A percentile compares a stretch with the other conserved stretches of the same genome.
These are phyloP conservation scores for Mastigias papua DNA, from an alignment of 30 jellyfish, hydroid and myxozoan species.

Conservation along the genomic window DNA sequence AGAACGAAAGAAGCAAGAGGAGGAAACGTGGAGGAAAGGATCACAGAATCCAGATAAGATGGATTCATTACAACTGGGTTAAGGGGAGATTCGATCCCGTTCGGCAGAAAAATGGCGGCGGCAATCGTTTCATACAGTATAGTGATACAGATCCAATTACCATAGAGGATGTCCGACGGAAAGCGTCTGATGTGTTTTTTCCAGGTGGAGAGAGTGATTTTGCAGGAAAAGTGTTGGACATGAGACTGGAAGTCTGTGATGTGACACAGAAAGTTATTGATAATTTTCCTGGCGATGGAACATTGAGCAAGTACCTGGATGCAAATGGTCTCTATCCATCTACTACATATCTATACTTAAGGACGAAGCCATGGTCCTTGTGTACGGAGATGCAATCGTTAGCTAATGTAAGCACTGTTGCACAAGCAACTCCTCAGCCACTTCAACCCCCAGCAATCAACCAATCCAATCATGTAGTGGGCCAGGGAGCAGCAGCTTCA, in stretches of 20 bases:
- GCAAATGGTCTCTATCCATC: slow-evolving; percentile 47
- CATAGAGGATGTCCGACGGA: slow-evolving; percentile 35
- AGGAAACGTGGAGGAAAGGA: slow-evolving; percentile 24
- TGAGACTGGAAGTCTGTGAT: slow-evolving; percentile 14
- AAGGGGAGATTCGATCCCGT: slow-evolving; percentile 32
- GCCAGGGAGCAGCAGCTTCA: slow-evolving; percentile 6
- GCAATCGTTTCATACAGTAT: slow-evolving; percentile 19
- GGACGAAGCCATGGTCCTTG: slow-evolving; percentile 25
- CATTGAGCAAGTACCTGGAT: slow-evolving; percentile 20
- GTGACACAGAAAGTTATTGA: slow-evolving; percentile 33
- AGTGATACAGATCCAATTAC: slow-evolving; percentile 27
- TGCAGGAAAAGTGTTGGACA: slow-evolving; percentile 27
- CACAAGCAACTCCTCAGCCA: neutral
- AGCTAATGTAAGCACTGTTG: neutral
- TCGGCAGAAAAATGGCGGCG: slow-evolving; percentile 31
- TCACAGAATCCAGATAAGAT: slow-evolving; percentile 48
- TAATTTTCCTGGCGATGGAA: slow-evolving; percentile 41
- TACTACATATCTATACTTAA: slow-evolving; percentile 22
- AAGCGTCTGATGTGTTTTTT: slow-evolving; percentile 16
- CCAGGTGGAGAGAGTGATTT: slow-evolving; percentile 22
- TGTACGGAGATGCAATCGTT: neutral
- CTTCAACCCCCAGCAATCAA: slow-evolving; percentile 12
- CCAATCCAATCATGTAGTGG: slow-evolving; percentile 12
- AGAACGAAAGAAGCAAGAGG: slow-evolving; percentile 15
- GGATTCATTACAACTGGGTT: slow-evolving; percentile 31